Conservation (phyloP, 1,140 invertebrate species). For the Drosophila obscura region DNA sequence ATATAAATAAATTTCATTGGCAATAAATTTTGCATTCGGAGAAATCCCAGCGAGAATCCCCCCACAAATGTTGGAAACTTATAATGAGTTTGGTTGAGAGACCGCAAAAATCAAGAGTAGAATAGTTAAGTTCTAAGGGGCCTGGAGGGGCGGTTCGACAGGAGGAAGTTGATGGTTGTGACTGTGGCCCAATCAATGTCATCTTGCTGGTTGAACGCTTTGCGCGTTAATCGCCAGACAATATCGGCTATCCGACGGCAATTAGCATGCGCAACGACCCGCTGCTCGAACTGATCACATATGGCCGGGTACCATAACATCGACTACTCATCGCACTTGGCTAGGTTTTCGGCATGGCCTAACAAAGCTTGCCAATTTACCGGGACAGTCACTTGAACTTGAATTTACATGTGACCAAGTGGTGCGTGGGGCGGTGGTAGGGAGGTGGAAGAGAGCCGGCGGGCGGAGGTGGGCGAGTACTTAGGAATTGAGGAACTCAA, state of each 20-base stretch:
- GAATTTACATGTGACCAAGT: constrained; percentile 56
- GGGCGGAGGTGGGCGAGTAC: neutral
- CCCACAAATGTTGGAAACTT: constrained; percentile 16
- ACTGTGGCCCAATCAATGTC: constrained; percentile 57
- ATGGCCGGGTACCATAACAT: constrained; percentile 23
- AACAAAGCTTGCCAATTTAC: constrained; percentile 60
- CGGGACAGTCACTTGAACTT: constrained; percentile 66
- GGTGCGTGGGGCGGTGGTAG: neutral
- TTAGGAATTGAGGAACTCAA: constrained; percentile 53
- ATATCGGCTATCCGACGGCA: constrained; percentile 56
- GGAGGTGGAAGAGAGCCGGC: constrained; percentile 1
- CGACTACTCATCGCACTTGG: constrained; percentile 14
- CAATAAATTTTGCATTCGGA: neutral
- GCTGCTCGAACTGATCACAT: constrained; percentile 4
- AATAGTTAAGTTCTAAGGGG: constrained; percentile 45
- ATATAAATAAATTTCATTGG: constrained; percentile 8
- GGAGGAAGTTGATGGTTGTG: neutral
- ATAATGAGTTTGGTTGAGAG: constrained; percentile 59
- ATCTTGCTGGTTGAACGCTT: constrained; percentile 25
- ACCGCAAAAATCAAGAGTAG: constrained; percentile 42
- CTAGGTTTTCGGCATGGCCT: constrained; percentile 22
- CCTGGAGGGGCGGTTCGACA: neutral
- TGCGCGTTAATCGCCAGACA: constrained; percentile 39
- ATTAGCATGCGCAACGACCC: constrained; percentile 66
- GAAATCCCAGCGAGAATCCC: constrained; percentile 28